phyloP scores from a whole-genome alignment of 2,797 vertebrate species.

The Scolopax bukidnonensis region DNA sequence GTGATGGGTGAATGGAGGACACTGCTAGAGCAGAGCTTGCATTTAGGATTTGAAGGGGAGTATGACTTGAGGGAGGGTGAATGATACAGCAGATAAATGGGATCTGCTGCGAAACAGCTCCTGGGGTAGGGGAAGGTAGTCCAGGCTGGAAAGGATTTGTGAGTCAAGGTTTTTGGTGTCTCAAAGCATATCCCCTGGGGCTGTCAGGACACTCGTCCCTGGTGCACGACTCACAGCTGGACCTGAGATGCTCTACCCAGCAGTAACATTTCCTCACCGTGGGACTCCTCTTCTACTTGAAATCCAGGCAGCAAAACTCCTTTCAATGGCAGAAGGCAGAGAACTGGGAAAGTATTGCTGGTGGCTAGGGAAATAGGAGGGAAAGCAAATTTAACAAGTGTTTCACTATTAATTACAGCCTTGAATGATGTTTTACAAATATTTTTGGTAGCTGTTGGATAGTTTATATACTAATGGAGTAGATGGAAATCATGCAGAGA shows the following conservation, averaged over 20 bases:
- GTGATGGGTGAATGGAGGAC: not conserved
- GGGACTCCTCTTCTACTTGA: not conserved
- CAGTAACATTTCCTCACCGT: not conserved
- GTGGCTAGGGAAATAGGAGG: not conserved
- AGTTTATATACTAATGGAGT: not conserved
- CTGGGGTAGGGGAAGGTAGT: not conserved
- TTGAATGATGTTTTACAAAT: constrained; percentile 17
- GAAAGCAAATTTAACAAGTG: not conserved
- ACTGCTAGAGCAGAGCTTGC: not conserved
- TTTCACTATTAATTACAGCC: not conserved
- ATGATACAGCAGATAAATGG: not conserved
- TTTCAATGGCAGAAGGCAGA: not conserved
- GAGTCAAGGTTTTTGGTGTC: not conserved
- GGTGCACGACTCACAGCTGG: not conserved
- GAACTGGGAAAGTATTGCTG: not conserved
- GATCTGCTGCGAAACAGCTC: not conserved
- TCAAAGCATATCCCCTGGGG: not conserved
- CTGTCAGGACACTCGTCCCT: not conserved
- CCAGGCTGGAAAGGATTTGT: not conserved
- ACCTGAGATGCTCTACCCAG: not conserved
- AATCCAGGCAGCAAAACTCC: not conserved
- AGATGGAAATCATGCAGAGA: not conserved
- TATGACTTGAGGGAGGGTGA: not conserved
- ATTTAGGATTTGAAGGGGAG: not conserved
- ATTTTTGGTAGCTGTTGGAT: not conserved